A percentile compares a stretch with the other conserved stretches of the same genome.
Evolutionary conservation across 1,140 invertebrate genomes (phyloP).

Genomic region (Octopus sinensis): DNA sequence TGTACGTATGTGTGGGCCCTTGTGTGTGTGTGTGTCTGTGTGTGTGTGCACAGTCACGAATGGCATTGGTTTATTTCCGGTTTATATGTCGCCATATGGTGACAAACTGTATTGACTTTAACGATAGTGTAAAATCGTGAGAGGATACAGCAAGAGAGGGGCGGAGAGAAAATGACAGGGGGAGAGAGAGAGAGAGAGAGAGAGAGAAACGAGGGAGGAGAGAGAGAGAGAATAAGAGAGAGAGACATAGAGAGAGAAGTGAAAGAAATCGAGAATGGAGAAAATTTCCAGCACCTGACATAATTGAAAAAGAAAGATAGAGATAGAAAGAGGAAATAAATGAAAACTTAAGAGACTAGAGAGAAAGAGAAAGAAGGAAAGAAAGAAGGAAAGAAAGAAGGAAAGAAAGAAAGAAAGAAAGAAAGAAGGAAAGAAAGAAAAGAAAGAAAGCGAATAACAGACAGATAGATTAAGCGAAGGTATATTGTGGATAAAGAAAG

Average conservation of each 20-base stretch:
- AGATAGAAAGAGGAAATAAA: conserved; percentile 21
- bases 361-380: not conserved
- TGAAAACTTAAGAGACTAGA: not conserved
- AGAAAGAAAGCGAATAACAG: not conserved
- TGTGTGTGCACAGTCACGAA: too few relatives aligned
- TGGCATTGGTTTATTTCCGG: too few relatives aligned
- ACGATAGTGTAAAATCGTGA: too few relatives aligned
- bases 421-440: not conserved
- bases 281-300: not conserved
- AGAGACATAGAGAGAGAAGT: conserved; percentile 12
- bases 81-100: too few relatives aligned
- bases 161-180: conserved; percentile 41
- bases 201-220: not conserved
- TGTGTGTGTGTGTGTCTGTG: too few relatives aligned
- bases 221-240: not conserved
- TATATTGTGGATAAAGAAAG: not conserved
- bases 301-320: conserved; percentile 17
- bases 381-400: not conserved
- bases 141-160: not conserved
- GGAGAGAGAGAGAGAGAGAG: conserved; percentile 31
- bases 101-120: too few relatives aligned
- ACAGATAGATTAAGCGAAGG: not conserved
- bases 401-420: not conserved
- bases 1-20: too few relatives aligned
- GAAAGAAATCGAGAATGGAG: conserved; percentile 15